Evolutionary conservation across 1,140 invertebrate species (phyloP).

Genomic region (Pteromalus puparum): DNA sequence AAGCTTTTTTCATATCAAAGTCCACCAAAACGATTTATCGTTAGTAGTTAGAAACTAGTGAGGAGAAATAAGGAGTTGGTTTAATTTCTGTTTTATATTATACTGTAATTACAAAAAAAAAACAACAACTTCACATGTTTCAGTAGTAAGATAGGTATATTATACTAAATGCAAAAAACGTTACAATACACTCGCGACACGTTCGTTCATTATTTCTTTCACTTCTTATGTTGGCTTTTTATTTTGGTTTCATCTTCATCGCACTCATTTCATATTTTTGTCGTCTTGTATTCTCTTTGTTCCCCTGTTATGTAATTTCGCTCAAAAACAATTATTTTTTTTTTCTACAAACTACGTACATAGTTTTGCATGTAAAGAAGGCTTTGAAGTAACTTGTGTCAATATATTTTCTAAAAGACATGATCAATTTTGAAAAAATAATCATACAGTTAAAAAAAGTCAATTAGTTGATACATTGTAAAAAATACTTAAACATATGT

Average conservation of each 20-base stretch:
- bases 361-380: slow-evolving; percentile 13
- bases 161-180: slow-evolving; percentile 72
- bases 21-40: too few species aligned
- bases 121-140: slow-evolving; percentile 41
- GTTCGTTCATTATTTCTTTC: slow-evolving; percentile 61
- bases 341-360: slow-evolving; percentile 13
- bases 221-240: slow-evolving; percentile 63
- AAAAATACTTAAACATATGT: slow-evolving; percentile 2
- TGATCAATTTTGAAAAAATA: slow-evolving; percentile 40
- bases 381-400: background rate
- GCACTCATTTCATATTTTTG: slow-evolving; percentile 57
- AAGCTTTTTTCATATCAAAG: background rate
- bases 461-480: slow-evolving; percentile 7
- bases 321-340: slow-evolving; percentile 39
- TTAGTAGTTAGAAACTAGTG: background rate
- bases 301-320: slow-evolving; percentile 38
- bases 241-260: slow-evolving; percentile 56
- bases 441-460: slow-evolving; percentile 24
- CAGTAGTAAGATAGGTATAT: slow-evolving; percentile 70
- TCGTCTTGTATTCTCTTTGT: slow-evolving; percentile 25
- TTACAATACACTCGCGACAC: slow-evolving; percentile 68
- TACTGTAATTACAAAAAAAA: slow-evolving; percentile 30
- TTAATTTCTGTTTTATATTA: slow-evolving; percentile 17
- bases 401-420: slow-evolving; percentile 27
- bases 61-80: slow-evolving; percentile 24